Evolutionary conservation across 2,888 invertebrate species (phyloP).

Genomic region (Protophormia terraenovae): DNA sequence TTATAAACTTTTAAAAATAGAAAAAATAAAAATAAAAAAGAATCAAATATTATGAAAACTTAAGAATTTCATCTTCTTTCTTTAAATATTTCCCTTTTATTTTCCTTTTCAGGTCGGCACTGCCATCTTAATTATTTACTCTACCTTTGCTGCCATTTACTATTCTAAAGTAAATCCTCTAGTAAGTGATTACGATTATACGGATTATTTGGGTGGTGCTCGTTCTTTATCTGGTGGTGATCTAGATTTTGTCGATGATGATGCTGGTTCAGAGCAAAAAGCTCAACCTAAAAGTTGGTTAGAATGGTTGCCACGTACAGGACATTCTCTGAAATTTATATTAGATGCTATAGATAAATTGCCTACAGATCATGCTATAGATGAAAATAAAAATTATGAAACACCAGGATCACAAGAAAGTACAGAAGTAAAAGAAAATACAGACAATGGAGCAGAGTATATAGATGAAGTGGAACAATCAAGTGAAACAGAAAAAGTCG

Average conservation of each 20-base stretch:
- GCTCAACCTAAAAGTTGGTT: conserved; percentile 67
- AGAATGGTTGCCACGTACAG: conserved; percentile 77
- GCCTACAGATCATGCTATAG: conserved; percentile 72
- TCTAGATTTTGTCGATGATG: conserved; percentile 79
- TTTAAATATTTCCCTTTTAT: neutral
- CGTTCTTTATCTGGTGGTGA: conserved; percentile 83
- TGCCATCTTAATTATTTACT: conserved; percentile 90
- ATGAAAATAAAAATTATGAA: neutral
- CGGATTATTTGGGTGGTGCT: conserved; percentile 87
- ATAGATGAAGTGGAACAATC: neutral
- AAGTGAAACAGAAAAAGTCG: neutral
- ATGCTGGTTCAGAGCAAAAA: conserved; percentile 57
- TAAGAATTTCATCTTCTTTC: too few species aligned
- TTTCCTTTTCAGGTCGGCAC: conserved; percentile 86
- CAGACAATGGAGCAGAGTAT: neutral
- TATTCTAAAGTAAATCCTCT: conserved; percentile 93
- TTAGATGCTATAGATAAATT: conserved; percentile 80
- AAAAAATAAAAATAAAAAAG: neutral
- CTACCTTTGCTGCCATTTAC: conserved; percentile 92
- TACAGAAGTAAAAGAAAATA: neutral
- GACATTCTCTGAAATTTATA: conserved; percentile 79
- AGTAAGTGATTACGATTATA: conserved; percentile 89
- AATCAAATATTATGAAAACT: too few species aligned
- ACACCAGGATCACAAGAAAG: neutral
- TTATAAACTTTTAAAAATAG: too few species aligned